phyloP scores from a whole-genome alignment of 2,888 invertebrate genomes.

The Cosmia trapezina region DNA sequence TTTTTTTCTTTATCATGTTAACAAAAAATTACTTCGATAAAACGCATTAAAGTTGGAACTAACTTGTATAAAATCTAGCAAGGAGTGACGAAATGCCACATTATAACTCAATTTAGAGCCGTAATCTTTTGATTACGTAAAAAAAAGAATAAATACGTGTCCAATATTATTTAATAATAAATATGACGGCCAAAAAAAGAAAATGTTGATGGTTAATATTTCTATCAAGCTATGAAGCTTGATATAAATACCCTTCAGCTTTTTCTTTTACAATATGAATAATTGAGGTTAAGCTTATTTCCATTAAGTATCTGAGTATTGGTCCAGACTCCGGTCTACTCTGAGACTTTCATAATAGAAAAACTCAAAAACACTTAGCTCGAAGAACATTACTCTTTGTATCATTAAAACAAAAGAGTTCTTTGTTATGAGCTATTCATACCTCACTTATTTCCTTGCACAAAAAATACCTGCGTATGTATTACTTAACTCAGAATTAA shows the following conservation, averaged over 20 bases:
- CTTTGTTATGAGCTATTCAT: neutral
- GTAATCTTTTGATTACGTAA: too few relatives aligned
- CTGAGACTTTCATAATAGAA: neutral
- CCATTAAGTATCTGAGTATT: neutral
- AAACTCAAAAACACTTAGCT: neutral
- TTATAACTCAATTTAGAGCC: too few relatives aligned
- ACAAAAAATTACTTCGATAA: neutral
- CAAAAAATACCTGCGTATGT: conserved; percentile 17
- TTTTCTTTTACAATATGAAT: too few relatives aligned
- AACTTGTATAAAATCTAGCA: too few relatives aligned
- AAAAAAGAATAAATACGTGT: too few relatives aligned
- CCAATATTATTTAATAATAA: too few relatives aligned
- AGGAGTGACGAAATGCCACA: too few relatives aligned
- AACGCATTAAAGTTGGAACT: too few relatives aligned
- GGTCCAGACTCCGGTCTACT: too few relatives aligned
- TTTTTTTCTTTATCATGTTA: too few relatives aligned
- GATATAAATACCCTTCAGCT: too few relatives aligned
- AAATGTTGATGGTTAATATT: neutral
- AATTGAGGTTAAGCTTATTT: neutral
- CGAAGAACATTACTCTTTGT: neutral
- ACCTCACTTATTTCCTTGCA: conserved; percentile 7
- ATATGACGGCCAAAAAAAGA: neutral
- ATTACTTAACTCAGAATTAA: conserved; percentile 34
- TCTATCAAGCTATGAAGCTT: too few relatives aligned
- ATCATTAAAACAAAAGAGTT: neutral